Evolutionary conservation across 2,113 vertebrate genomes (phyloP).

Genomic region (Zosterops japonicus): DNA sequence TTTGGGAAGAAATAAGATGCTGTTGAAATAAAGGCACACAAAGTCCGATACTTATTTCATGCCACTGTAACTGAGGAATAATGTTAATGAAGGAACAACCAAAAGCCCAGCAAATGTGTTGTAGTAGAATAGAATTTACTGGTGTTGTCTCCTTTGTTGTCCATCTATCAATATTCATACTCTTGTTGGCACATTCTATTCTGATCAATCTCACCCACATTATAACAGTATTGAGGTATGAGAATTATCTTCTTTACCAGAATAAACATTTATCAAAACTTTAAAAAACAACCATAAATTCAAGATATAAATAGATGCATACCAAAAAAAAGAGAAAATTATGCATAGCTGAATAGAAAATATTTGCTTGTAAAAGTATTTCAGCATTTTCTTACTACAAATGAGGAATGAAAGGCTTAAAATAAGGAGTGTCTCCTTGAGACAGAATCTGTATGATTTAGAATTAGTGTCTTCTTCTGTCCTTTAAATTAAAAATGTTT

Average conservation of each 20-base stretch:
- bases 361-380: not conserved
- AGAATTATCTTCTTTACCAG: not conserved
- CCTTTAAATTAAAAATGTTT: not conserved
- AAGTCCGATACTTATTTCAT: not conserved
- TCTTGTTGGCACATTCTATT: not conserved
- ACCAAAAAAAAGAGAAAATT: not conserved
- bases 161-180: not conserved
- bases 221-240: not conserved
- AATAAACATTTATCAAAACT: not conserved
- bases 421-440: not conserved
- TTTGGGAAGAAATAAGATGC: not conserved
- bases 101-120: not conserved
- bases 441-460: not conserved
- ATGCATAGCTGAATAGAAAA: not conserved
- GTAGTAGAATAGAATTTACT: not conserved
- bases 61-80: not conserved
- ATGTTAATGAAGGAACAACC: fast-evolving
- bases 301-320: not conserved
- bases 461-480: not conserved
- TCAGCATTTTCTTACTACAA: not conserved
- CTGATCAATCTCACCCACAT: not conserved
- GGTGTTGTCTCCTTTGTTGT: not conserved
- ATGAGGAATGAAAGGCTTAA: not conserved
- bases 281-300: not conserved
- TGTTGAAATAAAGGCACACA: not conserved